Conservation (phyloP, 2,113 vertebrate genomes). For the Sturnira hondurensis region DNA sequence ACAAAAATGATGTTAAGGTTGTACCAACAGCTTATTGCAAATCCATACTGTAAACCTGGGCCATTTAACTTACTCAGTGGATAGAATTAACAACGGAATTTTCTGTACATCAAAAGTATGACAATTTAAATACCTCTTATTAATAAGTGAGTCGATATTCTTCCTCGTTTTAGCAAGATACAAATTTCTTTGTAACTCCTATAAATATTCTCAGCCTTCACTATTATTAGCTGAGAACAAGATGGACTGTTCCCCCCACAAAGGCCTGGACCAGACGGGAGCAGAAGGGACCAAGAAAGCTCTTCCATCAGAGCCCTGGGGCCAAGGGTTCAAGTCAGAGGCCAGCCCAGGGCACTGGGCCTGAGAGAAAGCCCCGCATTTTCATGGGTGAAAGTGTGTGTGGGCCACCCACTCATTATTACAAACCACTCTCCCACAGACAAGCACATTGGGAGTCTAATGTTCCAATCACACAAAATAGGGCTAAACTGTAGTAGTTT, state of each 20-base stretch:
- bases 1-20: neutral
- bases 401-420: too few relatives aligned
- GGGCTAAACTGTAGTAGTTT: neutral
- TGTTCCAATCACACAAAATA: neutral
- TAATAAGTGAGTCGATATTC: neutral
- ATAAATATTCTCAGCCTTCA: neutral
- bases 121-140: constrained; percentile 28
- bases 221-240: neutral
- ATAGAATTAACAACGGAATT: neutral
- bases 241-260: neutral
- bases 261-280: neutral
- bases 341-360: neutral
- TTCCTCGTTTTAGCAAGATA: neutral
- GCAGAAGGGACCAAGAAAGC: rapidly evolving
- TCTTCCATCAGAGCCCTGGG: too few relatives aligned
- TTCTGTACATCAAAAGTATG: constrained; percentile 20
- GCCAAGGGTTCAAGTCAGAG: neutral
- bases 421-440: too few relatives aligned
- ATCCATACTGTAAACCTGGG: neutral
- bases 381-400: neutral
- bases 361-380: neutral
- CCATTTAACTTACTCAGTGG: constrained; percentile 31
- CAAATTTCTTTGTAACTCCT: neutral
- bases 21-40: neutral
- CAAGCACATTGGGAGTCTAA: neutral